These are phyloP conservation scores for Nothocercus julius DNA, from an alignment of 2,113 vertebrate species.

Conservation along the genomic window DNA sequence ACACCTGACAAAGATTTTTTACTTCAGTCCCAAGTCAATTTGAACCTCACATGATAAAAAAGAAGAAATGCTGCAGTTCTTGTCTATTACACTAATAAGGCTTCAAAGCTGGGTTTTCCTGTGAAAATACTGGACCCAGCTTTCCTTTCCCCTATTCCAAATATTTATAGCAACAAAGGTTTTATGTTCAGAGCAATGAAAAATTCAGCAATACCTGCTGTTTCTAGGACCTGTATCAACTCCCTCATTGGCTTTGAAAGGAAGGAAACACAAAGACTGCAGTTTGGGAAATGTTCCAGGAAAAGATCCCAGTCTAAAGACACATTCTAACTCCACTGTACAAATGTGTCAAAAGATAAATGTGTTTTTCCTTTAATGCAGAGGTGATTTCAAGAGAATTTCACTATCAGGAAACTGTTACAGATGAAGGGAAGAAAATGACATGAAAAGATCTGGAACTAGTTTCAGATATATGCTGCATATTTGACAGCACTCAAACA, in stretches of 20 bases:
- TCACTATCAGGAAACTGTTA: background rate
- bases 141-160: background rate
- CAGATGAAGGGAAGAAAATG: background rate
- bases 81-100: background rate
- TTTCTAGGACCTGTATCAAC: background rate
- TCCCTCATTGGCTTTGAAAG: background rate
- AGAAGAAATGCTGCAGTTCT: background rate
- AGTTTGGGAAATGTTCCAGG: background rate
- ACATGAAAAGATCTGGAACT: background rate
- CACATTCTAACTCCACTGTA: background rate
- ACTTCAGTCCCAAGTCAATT: background rate
- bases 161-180: background rate
- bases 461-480: background rate
- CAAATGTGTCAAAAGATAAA: background rate
- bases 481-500: background rate
- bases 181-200: background rate
- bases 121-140: background rate
- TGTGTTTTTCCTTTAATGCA: background rate
- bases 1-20: background rate
- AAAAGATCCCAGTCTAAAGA: background rate
- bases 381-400: background rate
- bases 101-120: background rate
- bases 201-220: background rate
- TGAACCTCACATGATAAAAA: background rate
- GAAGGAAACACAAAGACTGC: background rate